A percentile compares a stretch with the other conserved stretches of the same genome.
Conservation (phyloP, 2,888 invertebrate genomes). For the Drosophila pullipes region DNA sequence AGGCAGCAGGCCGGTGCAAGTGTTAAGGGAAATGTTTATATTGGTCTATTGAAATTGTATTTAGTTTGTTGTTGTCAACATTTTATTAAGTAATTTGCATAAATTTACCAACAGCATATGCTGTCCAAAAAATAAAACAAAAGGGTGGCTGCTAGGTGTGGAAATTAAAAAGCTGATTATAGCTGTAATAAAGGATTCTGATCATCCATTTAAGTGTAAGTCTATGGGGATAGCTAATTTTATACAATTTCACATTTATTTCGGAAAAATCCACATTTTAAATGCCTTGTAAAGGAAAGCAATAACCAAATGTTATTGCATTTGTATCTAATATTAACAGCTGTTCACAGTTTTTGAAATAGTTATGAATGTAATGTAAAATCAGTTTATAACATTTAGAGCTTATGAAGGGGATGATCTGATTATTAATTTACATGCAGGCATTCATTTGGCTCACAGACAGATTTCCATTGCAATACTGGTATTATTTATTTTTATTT, state of each 20-base stretch:
- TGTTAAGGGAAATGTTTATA: constrained; percentile 35
- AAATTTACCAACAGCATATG: constrained; percentile 61
- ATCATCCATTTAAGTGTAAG: constrained; percentile 1
- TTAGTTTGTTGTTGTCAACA: constrained; percentile 74
- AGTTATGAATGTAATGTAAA: not conserved
- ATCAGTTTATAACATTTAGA: not conserved
- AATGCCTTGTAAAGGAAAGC: not conserved
- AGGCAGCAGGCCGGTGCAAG: not conserved
- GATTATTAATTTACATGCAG: too few relatives aligned
- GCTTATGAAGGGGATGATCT: not conserved
- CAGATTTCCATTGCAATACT: not conserved
- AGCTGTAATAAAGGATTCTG: constrained; percentile 25
- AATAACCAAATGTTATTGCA: not conserved
- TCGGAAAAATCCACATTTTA: not conserved
- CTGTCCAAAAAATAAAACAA: constrained; percentile 2
- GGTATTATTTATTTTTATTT: not conserved
- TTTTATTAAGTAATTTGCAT: constrained; percentile 81
- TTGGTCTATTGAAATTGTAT: constrained; percentile 76
- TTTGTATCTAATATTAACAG: not conserved
- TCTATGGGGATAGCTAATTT: constrained; percentile 2
- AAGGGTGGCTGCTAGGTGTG: constrained; percentile 30
- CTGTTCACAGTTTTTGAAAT: not conserved
- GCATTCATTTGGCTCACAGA: not conserved
- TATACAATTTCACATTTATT: not conserved
- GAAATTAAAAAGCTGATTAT: constrained; percentile 49